Evolutionary conservation across 2,113 vertebrate species (phyloP), one percentile per base, ranked within the genome.

Genomic region (Emydura subglobosa): DNA sequence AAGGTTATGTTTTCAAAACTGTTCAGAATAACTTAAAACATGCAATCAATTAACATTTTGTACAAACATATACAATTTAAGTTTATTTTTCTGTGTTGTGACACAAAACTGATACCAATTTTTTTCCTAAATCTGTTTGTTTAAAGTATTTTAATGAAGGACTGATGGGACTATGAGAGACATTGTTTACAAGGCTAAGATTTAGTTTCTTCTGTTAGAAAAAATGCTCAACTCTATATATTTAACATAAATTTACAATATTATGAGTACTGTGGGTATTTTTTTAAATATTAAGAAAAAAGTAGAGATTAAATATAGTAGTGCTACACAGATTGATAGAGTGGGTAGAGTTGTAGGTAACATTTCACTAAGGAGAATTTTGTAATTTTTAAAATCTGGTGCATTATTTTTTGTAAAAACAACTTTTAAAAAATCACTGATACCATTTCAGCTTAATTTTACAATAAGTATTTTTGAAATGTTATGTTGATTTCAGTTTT

Each of bases 151-250:
- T 94, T 92, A 74, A 54, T 51, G 53, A 89, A 91, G 86, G 17
- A 50, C 83, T 88, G 57, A 87, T 88, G 78, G n/a, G 39, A 55
- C 65, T 39, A 29, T 81, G 44, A 90, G 85, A 59, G 80, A 79
- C 0, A 21, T 57, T 91, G 91, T 90, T 93, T 84, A 78, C 59
- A 89, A 95, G 85, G 91, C 85, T 92, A 47, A 94, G 95, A 72
- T n/a, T 93, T 94, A 83, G 50, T 83, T 96, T 97, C 86, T 97
- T 97, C 96, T 79, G 61, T 94, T 91, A 86, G 85, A 78, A 86
- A 87, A 90, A 91, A 55, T 91, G 93, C 90, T 88, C 90, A 97
- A 68, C 81, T 81, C 94, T 96, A 96, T 87, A 74, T 97, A 91
- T 22, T 5, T 88, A 91, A 86, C 39, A 10, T 94, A 47, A 47